These are phyloP conservation scores for Lophura nycthemera DNA, from an alignment of 2,113 vertebrate genomes.

Conservation along the genomic window DNA sequence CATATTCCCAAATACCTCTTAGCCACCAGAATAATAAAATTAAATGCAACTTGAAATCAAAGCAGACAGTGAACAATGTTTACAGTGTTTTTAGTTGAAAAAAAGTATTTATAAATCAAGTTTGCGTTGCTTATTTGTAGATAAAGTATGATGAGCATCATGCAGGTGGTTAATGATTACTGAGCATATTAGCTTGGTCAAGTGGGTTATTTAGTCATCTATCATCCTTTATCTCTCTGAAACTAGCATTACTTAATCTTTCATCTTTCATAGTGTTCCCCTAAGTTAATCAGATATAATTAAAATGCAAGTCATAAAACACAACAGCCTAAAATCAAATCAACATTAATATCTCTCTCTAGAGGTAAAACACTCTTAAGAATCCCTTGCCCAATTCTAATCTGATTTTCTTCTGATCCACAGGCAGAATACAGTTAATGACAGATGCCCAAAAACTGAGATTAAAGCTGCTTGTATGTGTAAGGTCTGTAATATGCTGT, in stretches of 20 bases:
- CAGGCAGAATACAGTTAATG: background rate
- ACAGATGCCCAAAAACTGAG: background rate
- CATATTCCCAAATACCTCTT: background rate
- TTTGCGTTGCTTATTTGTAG: background rate
- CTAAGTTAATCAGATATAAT: conserved; percentile 34
- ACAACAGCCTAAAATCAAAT: conserved; percentile 34
- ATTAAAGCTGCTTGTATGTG: background rate
- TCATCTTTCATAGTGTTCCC: background rate
- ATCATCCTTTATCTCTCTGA: background rate
- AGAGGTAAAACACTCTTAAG: background rate
- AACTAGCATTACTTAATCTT: conserved; percentile 25
- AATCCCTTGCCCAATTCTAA: conserved; percentile 23
- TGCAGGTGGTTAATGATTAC: background rate
- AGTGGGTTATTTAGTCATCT: conserved; percentile 1
- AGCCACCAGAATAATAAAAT: background rate
- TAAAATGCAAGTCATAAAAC: conserved; percentile 26
- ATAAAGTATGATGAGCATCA: background rate
- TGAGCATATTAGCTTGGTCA: background rate
- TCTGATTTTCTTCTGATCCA: conserved; percentile 21
- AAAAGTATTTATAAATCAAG: background rate
- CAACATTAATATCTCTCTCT: background rate
- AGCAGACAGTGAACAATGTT: background rate
- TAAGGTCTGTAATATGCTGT: background rate
- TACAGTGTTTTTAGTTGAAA: background rate
- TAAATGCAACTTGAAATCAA: background rate